Evolutionary conservation across 2,797 vertebrate genomes (phyloP).

Genomic region (Melanotaenia nigrans): DNA sequence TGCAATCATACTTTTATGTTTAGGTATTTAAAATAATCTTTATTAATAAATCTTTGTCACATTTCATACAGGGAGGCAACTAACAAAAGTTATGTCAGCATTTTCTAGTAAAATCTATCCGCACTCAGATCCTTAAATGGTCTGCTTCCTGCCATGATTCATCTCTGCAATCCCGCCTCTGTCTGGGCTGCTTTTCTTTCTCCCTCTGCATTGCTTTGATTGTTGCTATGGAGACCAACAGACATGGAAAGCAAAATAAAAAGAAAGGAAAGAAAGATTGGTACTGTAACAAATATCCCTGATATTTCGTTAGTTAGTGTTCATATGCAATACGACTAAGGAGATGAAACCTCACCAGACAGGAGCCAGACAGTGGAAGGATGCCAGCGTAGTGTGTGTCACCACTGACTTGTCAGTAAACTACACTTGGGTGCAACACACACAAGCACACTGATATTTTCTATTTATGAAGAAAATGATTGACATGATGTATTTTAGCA

Average conservation of each 20-base stretch:
- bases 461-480: slow-evolving; percentile 27
- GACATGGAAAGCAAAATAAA: slow-evolving; percentile 11
- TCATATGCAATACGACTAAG: slow-evolving; percentile 10
- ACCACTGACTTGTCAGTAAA: slow-evolving; percentile 26
- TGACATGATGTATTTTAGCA: slow-evolving; percentile 37
- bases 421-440: background rate
- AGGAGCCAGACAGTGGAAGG: slow-evolving; percentile 37
- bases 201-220: slow-evolving; percentile 41
- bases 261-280: slow-evolving; percentile 23
- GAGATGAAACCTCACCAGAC: slow-evolving; percentile 39
- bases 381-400: slow-evolving; percentile 58
- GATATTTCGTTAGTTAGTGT: slow-evolving; percentile 43
- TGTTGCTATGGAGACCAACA: slow-evolving; percentile 66
- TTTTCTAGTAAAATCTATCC: slow-evolving; percentile 16
- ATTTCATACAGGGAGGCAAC: background rate
- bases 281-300: slow-evolving; percentile 38
- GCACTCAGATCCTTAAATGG: slow-evolving; percentile 21
- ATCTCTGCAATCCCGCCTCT: slow-evolving; percentile 22
- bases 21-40: background rate
- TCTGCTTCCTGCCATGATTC: slow-evolving; percentile 47
- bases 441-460: background rate
- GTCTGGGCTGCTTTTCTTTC: slow-evolving; percentile 26
- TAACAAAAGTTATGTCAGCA: slow-evolving; percentile 1
- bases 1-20: background rate
- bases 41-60: background rate